A percentile compares a stretch with the other conserved stretches of the same genome.
Conservation (phyloP, 2,113 vertebrate genomes). For the Neopipo cinnamomea region DNA sequence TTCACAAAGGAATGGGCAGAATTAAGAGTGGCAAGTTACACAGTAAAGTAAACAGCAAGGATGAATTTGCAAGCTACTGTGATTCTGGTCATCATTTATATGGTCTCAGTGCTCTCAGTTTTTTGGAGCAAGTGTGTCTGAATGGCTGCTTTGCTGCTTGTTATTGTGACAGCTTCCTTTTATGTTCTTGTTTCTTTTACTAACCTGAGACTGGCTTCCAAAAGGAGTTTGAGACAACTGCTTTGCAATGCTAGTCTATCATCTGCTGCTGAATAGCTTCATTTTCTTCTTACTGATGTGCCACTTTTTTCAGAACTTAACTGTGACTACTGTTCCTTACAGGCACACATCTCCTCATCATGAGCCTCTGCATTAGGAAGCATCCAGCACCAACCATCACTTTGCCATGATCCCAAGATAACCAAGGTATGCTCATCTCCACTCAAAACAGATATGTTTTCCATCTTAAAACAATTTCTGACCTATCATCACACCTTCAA, state of each 20-base stretch:
- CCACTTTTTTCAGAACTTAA: neutral
- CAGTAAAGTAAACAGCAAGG: neutral
- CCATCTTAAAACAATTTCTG: neutral
- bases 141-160: neutral
- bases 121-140: neutral
- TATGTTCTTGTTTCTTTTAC: neutral
- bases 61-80: neutral
- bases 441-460: neutral
- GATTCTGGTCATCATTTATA: neutral
- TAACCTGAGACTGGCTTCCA: neutral
- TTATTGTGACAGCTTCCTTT: neutral
- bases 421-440: neutral
- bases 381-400: neutral
- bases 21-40: neutral
- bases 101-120: neutral
- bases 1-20: neutral
- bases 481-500: neutral
- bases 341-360: neutral
- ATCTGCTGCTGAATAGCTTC: neutral
- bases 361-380: neutral
- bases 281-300: neutral
- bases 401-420: neutral
- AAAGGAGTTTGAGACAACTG: neutral
- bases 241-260: neutral
- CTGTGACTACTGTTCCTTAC: neutral